These are phyloP conservation scores for Callionymus lyra DNA, from an alignment of 2,113 vertebrate species.

Conservation along the genomic window DNA sequence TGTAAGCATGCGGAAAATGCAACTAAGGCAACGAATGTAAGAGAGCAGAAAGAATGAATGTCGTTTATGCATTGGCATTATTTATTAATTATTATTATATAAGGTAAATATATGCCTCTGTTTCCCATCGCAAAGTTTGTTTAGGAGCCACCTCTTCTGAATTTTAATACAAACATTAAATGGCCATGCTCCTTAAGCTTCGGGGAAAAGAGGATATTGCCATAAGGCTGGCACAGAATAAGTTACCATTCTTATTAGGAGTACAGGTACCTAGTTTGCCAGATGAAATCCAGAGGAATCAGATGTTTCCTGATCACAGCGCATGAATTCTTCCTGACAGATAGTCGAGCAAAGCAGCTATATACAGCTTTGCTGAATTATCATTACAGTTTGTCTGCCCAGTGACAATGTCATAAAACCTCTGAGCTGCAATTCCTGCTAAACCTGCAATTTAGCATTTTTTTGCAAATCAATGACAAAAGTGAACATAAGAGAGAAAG, in stretches of 20 bases:
- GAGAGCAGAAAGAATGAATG: too few species aligned
- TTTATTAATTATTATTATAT: too few species aligned
- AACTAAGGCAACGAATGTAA: too few species aligned
- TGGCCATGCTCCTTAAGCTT: slow-evolving; percentile 44
- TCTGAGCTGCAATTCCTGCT: slow-evolving; percentile 9
- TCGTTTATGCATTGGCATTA: too few species aligned
- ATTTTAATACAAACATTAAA: slow-evolving; percentile 43
- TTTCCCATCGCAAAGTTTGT: slow-evolving; percentile 4
- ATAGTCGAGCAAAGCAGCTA: slow-evolving; percentile 3
- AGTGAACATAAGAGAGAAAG: background rate
- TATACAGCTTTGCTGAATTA: slow-evolving; percentile 14
- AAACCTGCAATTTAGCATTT: background rate
- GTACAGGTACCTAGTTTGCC: too few species aligned
- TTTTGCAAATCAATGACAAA: background rate
- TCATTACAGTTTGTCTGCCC: slow-evolving; percentile 5
- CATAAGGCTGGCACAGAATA: slow-evolving; percentile 59
- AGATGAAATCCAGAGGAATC: too few species aligned
- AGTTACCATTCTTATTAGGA: background rate
- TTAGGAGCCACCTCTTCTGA: slow-evolving; percentile 32
- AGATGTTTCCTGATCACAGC: slow-evolving; percentile 9
- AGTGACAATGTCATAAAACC: slow-evolving; percentile 2
- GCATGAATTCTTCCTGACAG: slow-evolving; percentile 10
- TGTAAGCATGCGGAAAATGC: too few species aligned
- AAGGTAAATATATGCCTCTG: too few species aligned
- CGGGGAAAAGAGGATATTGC: slow-evolving; percentile 48